Evolutionary conservation across 2,797 vertebrate species (phyloP).

Genomic region (Limnodromus scolopaceus): DNA sequence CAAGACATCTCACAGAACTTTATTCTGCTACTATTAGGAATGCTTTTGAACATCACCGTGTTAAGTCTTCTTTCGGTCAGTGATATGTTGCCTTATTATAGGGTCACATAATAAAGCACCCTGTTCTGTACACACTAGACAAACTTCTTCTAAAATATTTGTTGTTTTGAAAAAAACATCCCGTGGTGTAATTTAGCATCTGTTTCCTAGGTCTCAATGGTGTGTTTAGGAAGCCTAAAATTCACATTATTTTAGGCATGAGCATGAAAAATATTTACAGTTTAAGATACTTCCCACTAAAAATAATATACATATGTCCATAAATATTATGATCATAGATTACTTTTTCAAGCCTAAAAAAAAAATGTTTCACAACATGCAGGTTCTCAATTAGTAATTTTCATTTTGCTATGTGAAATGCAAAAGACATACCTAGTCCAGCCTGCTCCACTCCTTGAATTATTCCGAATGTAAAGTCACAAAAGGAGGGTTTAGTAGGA

Average conservation of each 20-base stretch:
- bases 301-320: neutral
- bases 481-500: neutral
- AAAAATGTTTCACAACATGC: neutral
- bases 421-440: neutral
- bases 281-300: neutral
- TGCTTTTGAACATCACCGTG: neutral
- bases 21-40: accelerated
- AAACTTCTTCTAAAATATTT: neutral
- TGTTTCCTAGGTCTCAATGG: neutral
- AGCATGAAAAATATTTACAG: neutral
- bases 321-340: neutral
- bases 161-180: neutral
- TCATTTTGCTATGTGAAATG: neutral
- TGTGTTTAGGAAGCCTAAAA: neutral
- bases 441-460: neutral
- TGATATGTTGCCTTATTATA: accelerated
- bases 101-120: neutral
- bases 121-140: neutral
- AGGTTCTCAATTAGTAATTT: neutral
- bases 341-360: neutral
- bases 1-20: accelerated
- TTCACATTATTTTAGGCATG: neutral
- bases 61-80: neutral
- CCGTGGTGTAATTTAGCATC: neutral
- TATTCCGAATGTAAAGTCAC: neutral